These are phyloP conservation scores for Ciconia stormi DNA, from an alignment of 2,113 vertebrate genomes.

Conservation along the genomic window DNA sequence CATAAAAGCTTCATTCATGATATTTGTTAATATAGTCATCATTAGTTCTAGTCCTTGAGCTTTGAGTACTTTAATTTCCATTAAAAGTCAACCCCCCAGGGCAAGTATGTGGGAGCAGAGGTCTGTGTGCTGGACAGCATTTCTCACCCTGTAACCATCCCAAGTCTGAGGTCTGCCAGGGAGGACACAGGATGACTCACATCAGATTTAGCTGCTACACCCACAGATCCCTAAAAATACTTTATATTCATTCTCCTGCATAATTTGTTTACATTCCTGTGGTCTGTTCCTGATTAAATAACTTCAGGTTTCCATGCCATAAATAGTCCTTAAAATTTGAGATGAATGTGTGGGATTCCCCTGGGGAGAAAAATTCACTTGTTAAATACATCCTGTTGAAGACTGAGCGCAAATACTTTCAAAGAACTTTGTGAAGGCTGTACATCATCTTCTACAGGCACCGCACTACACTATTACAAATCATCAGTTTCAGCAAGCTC, in stretches of 20 bases:
- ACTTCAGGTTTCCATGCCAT: neutral
- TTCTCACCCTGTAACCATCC: neutral
- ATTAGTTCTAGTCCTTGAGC: neutral
- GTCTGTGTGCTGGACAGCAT: neutral
- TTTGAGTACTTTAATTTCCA: neutral
- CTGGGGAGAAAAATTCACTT: neutral
- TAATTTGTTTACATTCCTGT: constrained; percentile 5
- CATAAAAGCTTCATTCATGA: neutral
- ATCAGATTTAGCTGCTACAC: neutral
- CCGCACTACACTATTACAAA: too few relatives aligned
- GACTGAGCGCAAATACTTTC: neutral
- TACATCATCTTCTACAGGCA: neutral
- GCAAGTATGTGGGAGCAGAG: neutral
- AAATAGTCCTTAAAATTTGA: neutral
- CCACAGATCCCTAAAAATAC: neutral
- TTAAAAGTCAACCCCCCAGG: neutral
- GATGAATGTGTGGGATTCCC: neutral
- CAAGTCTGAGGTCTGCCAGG: neutral
- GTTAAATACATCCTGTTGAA: neutral
- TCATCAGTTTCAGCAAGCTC: neutral
- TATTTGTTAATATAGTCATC: too few relatives aligned
- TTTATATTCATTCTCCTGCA: neutral
- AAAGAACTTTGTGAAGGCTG: neutral
- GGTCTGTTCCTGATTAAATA: neutral
- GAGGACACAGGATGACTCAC: neutral